Percentiles rank a stretch among this genome's conserved stretches.
These are phyloP conservation scores for Pogonomyrmex barbatus DNA, from an alignment of 1,140 invertebrate genomes.

Conservation along the genomic window DNA sequence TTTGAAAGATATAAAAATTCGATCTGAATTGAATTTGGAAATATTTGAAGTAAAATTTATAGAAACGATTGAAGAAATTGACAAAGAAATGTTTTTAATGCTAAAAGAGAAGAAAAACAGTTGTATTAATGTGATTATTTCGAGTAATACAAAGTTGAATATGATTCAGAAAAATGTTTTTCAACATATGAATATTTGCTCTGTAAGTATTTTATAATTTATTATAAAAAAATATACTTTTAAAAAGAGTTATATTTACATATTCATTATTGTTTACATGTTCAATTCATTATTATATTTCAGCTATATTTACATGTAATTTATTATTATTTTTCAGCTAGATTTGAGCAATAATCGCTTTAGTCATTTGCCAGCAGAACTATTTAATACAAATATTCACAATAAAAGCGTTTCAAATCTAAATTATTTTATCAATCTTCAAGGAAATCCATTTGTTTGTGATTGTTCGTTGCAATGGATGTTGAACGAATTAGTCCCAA, in stretches of 20 bases:
- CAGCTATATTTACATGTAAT: conserved; percentile 73
- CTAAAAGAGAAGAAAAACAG: conserved; percentile 64
- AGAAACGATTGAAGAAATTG: conserved; percentile 71
- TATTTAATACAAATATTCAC: conserved; percentile 61
- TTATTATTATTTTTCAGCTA: conserved; percentile 73
- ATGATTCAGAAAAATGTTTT: conserved; percentile 73
- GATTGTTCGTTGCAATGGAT: conserved; percentile 82
- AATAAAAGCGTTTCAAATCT: conserved; percentile 54
- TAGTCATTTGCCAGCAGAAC: conserved; percentile 67
- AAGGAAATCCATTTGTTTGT: conserved; percentile 83
- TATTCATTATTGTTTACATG: background rate
- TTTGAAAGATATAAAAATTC: conserved; percentile 76
- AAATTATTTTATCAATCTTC: conserved; percentile 76
- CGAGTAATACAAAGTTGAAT: conserved; percentile 73
- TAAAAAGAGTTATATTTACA: conserved; percentile 14
- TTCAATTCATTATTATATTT: conserved; percentile 47
- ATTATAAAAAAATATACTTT: conserved; percentile 42
- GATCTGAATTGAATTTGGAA: conserved; percentile 68
- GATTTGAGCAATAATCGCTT: conserved; percentile 81
- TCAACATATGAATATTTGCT: conserved; percentile 76
- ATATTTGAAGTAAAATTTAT: conserved; percentile 73
- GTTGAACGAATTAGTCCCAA: conserved; percentile 77
- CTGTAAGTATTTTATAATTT: conserved; percentile 75
- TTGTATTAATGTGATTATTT: conserved; percentile 79
- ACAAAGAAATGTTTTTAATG: conserved; percentile 72